Base-by-base conservation (phyloP, 2,888 invertebrate species). In the Melinopterus prodromus region DNA sequence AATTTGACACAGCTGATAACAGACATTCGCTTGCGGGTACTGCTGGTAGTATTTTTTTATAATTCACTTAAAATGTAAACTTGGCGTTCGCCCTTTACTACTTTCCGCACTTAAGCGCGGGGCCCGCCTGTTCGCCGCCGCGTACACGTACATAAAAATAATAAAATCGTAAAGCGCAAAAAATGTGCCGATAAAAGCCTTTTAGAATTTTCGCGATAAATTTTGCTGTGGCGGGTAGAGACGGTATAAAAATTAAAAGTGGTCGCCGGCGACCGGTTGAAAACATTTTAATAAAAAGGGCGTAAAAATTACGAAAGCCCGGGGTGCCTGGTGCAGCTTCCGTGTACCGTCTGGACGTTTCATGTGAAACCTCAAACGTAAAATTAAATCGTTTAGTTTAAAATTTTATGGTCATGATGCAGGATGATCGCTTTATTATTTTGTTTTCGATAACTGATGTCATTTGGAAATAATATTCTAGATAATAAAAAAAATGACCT, bases 1-100 rank as follows among this genome's bases (percentile, higher is more conserved):
- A 53, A 53, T 53, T 53, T 53, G 53, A 53, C 53, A 53, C 53
- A 53, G 53, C 53, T 53, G 53, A 53, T 53, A 53, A 53, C 53
- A 53, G 53, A 9, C 53, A 7, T 53, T 53, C 53, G 7, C 53
- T 53, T 53, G 53, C 9, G 53, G 53, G 12, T 53, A 53, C 12
- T 53, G 53, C 12, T 1, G 53, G 53, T 53, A 53, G 53, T 53
- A 53, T 53, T 9, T 53, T 53, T 53, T 53, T 53, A 53, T 53
- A 53, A 53, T 53, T 53, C 53, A 53, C 53, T 53, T 53, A 53
- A 53, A 53, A 53, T 53, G 53, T 53, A 53, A 53, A 53, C 53
- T 12, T 53, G 53, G 53, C 53, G 53, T 53, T 53, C 7, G 53
- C 12, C 53, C 12, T 53, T 53, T 53, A 53, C 53, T 53, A 53